Evolutionary conservation across 2,888 invertebrate genomes (phyloP), one percentile per base, ranked within the genome.

Genomic region (Tenthredo livida): DNA sequence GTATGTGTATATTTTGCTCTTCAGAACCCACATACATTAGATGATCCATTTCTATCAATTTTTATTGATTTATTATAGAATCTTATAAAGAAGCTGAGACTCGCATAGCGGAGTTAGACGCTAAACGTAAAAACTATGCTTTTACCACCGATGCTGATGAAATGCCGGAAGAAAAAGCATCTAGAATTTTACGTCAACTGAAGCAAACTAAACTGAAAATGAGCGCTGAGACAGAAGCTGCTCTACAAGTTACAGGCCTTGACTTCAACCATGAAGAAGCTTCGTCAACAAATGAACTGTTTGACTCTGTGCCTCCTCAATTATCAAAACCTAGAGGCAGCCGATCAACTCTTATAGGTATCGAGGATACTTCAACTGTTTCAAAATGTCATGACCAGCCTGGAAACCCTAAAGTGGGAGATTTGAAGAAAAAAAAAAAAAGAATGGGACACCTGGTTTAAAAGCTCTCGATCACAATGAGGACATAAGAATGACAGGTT

Each of bases 191-290:
- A 12, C 33, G 37, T 70, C 67, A 70, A 70, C 67, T 70, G 12
- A 70, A 70, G 17, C 67, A 70, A 70, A 33, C 33, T 7, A 37
- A 70, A 15, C 17, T 70, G 17, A 70, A 70, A 70, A 37, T 70
- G 29, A 70, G 67, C 17, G 67, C 67, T 29, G 67, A 70, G 67
- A 70, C 67, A 70, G 67, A 70, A 70, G 67, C 67, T 70, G 67
- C 67, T 70, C 33, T 70, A 37, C 67, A 37, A 70, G 67, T 70
- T 33, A 17, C 67, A 70, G 67, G n/a, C 67, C 37, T 70, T 15
- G 17, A 29, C 37, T 70, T 37, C 12, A 37, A 70, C 15, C 67
- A 29, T 6, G 67, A 70, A 33, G 67, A 70, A 70, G 17, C 12
- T 70, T 15, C 17, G 3, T 33, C 67, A 29, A 7, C 33, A 5